phyloP scores from a whole-genome alignment of 2,888 invertebrate genomes.

The Torymus tubicola region DNA sequence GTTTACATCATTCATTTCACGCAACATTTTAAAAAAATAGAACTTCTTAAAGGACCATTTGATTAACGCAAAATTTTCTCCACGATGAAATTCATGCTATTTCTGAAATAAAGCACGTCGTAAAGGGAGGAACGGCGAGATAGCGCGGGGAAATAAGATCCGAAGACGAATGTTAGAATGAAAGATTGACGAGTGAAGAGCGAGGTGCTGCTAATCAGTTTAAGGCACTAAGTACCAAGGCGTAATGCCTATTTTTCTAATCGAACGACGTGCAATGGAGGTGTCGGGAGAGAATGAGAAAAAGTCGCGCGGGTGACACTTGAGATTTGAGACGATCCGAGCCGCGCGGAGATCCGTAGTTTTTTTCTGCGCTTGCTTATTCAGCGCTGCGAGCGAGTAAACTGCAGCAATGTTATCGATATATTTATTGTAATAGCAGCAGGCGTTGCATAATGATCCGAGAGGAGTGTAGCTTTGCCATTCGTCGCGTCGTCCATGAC shows the following conservation, averaged over 20 bases:
- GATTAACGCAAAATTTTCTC: neutral
- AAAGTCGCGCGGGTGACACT: constrained; percentile 15
- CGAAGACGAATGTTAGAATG: neutral
- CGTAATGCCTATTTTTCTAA: constrained; percentile 57
- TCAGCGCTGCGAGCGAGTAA: neutral
- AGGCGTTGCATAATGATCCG: constrained; percentile 45
- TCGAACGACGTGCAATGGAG: constrained; percentile 42
- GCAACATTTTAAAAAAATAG: no score
- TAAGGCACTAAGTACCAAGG: constrained; percentile 64
- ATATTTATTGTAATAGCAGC: constrained; percentile 50
- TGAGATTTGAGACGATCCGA: constrained; percentile 22
- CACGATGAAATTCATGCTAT: neutral
- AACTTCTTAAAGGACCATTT: no score
- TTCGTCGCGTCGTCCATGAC: constrained; percentile 20
- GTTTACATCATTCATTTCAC: no score
- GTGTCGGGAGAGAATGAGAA: constrained; percentile 8
- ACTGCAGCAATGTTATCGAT: constrained; percentile 47
- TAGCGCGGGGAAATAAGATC: no score
- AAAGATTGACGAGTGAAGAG: constrained; percentile 29
- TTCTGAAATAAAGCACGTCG: no score
- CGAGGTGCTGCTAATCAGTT: constrained; percentile 52
- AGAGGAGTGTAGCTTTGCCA: constrained; percentile 33
- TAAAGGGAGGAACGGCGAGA: no score
- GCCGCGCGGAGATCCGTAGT: constrained; percentile 13
- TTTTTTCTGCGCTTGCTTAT: constrained; percentile 17